Evolutionary conservation across 2,797 vertebrate species (phyloP), one percentile per base, ranked within the genome.

Genomic region (Carduelis carduelis): DNA sequence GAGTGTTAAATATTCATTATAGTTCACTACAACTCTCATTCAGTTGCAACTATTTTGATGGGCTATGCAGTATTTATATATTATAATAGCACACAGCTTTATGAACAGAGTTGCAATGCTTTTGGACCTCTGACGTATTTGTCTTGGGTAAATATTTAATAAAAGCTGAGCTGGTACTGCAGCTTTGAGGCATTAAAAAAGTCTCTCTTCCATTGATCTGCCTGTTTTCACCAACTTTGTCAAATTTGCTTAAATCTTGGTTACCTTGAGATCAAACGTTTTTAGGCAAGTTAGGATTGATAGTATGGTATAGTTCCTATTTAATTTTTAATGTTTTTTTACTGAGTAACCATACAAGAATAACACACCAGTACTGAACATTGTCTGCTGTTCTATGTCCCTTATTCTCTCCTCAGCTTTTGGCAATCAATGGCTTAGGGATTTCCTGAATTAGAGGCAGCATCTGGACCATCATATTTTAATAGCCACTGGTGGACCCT

Each of bases 381-480:
- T 66, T 88, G 47, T 89, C 68, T 92, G 41, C 79, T 80, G 43
- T 55, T 96, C 8, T n/a, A 56, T 17, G 28, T 90, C 47, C 28
- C 32, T 65, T 94, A 61, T 24, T 87, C 34, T 81, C 57, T 80
- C 46, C 18, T 71, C 22, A 46, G 32, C 26, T 93, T 95, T 90
- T 96, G 94, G 90, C 95, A 94, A 55, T 59, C 72, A 34, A 20
- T 75, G 69, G 35, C 35, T 94, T 61, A 88, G 93, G 94, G 95
- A 96, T 95, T 97, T 96, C 96, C 94, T 96, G 94, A 91, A 69
- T 61, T 81, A 61, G 35, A 95, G 21, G 43, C 83, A 96, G 90
- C 96, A 95, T 94, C 95, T 96, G 96, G 96, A 86, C 55, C 46
- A 52, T 97, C 83, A 19, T 78, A 83, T 94, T 95, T 95, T 95